Conservation (phyloP, 2,797 vertebrate species). For the Coreius guichenoti region DNA sequence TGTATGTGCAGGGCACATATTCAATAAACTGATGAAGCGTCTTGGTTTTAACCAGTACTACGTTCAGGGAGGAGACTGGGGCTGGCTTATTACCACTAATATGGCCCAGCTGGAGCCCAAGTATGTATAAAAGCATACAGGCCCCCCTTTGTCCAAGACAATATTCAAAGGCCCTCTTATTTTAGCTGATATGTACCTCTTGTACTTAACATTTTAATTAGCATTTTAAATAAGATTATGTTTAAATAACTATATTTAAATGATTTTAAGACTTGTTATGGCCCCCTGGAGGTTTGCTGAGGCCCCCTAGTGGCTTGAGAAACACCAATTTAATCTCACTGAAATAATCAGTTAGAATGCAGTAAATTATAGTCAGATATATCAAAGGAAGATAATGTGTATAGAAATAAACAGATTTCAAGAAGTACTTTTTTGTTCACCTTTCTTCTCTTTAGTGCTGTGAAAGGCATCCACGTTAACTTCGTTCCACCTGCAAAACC, state of each 20-base stretch:
- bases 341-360: neutral
- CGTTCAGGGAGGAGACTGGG: slow-evolving; percentile 90
- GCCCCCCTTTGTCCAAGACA: neutral
- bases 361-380: neutral
- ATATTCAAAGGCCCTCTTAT: neutral
- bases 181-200: neutral
- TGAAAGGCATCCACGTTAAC: slow-evolving; percentile 87
- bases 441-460: slow-evolving; percentile 66
- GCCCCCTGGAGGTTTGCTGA: neutral
- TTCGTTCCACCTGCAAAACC: slow-evolving; percentile 61
- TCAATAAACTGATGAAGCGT: slow-evolving; percentile 89
- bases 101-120: slow-evolving; percentile 88
- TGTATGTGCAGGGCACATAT: slow-evolving; percentile 82
- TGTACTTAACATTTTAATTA: neutral
- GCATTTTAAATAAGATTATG: neutral
- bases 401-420: neutral
- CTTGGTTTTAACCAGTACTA: slow-evolving; percentile 87
- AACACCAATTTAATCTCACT: neutral
- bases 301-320: neutral
- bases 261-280: neutral
- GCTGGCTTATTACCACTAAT: slow-evolving; percentile 80
- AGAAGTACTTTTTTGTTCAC: neutral
- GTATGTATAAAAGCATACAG: slow-evolving; percentile 73
- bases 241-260: neutral
- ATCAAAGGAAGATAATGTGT: neutral